Evolutionary conservation across 2,797 vertebrate species (phyloP), one percentile per base, ranked within the genome.

Genomic region (Sebastes paucispinis): DNA sequence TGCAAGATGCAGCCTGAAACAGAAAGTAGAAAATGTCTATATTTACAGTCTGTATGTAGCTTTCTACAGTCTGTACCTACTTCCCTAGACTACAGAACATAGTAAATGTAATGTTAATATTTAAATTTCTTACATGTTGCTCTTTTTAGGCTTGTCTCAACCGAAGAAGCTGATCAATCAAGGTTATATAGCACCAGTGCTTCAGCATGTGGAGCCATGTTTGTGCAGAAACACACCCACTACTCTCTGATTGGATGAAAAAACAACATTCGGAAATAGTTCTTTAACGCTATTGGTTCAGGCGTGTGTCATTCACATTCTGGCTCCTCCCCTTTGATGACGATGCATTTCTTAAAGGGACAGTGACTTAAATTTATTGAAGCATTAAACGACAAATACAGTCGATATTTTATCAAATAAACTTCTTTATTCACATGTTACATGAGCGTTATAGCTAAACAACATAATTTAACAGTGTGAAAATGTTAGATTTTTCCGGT

Each of bases 111-210:
- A 9, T 58, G 4, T 8, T 55, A 18, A 27, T 69, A 63, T 54
- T 54, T 31, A 16, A 20, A 73, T 57, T 24, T 81, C 96, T 95
- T 91, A 96, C 96, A 96, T 96, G 24, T 83, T 93, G 63, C 8
- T 5, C 34, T 36, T 60, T 72, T 50, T 65, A 16, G 8, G 22
- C 1, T 63, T 52, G 54, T 82, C 55, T 47, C 25, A 73, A 73
- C 34, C 58, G 71, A 81, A 77, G 52, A 72, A 69, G 27, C 24
- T 54, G 24, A 27, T 79, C 5, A 63, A 75, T 74, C 79, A 91
- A 94, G 92, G 89, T 94, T 93, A 89, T 8, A 50, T 8, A 47
- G 12, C 16, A 11, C 1, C 12, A 43, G 9, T 3, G 5, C 20
- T 70, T 25, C 59, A 4, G 2, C 84, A 88, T 86, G 87, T 66